These are phyloP conservation scores for Liasis olivaceus DNA, from an alignment of 2,797 vertebrate species.

Conservation along the genomic window DNA sequence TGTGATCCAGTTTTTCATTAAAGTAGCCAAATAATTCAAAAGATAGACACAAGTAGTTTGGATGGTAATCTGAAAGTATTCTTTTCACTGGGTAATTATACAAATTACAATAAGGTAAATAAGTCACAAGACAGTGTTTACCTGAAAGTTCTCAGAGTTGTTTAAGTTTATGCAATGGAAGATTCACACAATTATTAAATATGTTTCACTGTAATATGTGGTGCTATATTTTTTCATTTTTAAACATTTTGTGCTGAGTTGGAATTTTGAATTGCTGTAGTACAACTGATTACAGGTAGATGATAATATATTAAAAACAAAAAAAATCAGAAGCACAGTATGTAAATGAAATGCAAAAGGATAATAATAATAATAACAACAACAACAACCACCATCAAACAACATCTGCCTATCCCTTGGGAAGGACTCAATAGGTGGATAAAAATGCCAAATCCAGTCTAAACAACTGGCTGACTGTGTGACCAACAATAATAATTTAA, in stretches of 20 bases:
- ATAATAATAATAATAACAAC: background rate
- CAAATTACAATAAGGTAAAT: background rate
- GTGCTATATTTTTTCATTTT: background rate
- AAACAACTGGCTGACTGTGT: no score
- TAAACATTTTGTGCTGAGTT: slow-evolving; percentile 28
- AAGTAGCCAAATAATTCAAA: background rate
- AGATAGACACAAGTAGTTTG: background rate
- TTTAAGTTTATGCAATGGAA: slow-evolving; percentile 22
- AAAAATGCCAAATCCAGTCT: no score
- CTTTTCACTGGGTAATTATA: background rate
- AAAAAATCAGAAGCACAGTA: background rate
- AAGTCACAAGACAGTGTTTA: background rate
- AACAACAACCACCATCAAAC: no score
- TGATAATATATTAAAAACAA: background rate
- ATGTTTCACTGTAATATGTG: background rate
- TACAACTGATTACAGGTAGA: background rate
- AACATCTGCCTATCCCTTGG: no score
- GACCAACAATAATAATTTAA: slow-evolving; percentile 8
- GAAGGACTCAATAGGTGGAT: no score
- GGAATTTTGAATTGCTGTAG: slow-evolving; percentile 53
- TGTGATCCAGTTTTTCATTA: background rate
- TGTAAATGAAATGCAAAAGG: slow-evolving; percentile 43
- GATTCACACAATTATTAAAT: background rate
- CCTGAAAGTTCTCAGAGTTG: slow-evolving; percentile 1
- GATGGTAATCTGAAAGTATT: background rate